Base-by-base conservation (phyloP, 1,140 invertebrate species). In the Philopotamus ludificatus region DNA sequence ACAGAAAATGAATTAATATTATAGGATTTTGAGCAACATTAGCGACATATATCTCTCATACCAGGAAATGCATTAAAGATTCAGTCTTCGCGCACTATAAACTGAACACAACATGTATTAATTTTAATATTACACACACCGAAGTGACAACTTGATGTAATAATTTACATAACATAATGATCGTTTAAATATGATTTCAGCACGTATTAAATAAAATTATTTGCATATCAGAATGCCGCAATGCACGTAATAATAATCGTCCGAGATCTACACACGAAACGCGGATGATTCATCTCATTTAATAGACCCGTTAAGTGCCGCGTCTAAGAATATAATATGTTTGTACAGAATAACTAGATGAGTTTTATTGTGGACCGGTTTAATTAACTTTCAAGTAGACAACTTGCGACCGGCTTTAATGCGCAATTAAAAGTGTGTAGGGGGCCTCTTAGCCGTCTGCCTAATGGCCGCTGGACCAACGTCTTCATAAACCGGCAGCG, bases 311-410 rank as follows among this genome's bases (percentile, higher is more conserved):
- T 15, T 45, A 18, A 45, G 44, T 16, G 44, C 4, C 15, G 44
- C 8, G 8, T 4, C 4, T 45, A 45, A 4, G 44, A 16, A 18
- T 10, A 16, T 15, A 45, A 4, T 10, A 16, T 4, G 4, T 4
- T 8, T 4, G 44, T 45, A 18, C 9, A 45, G 49, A 8, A 42
- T 57, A 57, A 57, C 41, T 57, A 57, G 53, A 57, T 34, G 53
- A 57, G 53, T 57, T 57, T 57, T 57, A 57, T 25, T 26, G 15
- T 8, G 2, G 53, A 57, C 51, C 51, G 51, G 26, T 34, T 51
- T 51, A 51, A 51, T 51, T 51, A 51, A 47, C 44, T 47, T 16
- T 16, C 8, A 20, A 16, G 15, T n/a, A 47, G 8, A 8, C 44
- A 34, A 34, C 4, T 7, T 34, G 10, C 44, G 15, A 51, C 49